Base-by-base conservation (phyloP, 2,113 vertebrate species). In the Apteryx owenii region DNA sequence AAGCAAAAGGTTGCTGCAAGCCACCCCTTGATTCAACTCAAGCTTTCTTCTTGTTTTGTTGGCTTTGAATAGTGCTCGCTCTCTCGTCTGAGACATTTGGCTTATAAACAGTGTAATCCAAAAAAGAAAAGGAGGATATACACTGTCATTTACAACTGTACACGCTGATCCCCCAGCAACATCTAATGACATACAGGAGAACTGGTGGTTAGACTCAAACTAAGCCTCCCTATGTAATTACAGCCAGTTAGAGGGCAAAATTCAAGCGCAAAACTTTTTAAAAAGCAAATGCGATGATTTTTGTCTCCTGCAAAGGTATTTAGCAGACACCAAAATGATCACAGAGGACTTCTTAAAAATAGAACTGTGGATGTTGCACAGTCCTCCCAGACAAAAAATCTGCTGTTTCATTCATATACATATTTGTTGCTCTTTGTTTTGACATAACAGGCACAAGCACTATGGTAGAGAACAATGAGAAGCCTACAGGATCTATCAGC, bases 181-280 rank as follows among this genome's bases (percentile, higher is more conserved):
- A 48, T 76, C 76, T 94, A 95, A 93, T 79, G 61, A 79, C 85
- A 87, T 33, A 64, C 20, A 54, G 94, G 54, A 89, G 95, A 97
- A 94, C 81, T 92, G 89, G 89, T 85, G 85, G 81, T 91, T 91
- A 91, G 51, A 70, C 78, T 56, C 78, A 88, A 86, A 92, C 61
- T 91, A 96, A 96, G 73, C 61, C 31, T 92, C 77, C 50, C 87
- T 77, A 38, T 91, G 68, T 93, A 97, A 98, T 98, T 96, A 95
- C 50, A 89, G 81, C 77, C 73, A 82, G 65, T 80, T 20, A 61
- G 46, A 94, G n/a, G 31, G 64, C 81, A 93, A 95, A 96, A 90
- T 62, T 79, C 68, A 19, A 75, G 78, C 88, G 71, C 38, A 95
- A 94, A 73, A 46, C 25, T 62, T 81, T 68, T 68, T 0, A 91